Evolutionary conservation across 2,888 invertebrate species (phyloP).

Genomic region (Meteorus colon): DNA sequence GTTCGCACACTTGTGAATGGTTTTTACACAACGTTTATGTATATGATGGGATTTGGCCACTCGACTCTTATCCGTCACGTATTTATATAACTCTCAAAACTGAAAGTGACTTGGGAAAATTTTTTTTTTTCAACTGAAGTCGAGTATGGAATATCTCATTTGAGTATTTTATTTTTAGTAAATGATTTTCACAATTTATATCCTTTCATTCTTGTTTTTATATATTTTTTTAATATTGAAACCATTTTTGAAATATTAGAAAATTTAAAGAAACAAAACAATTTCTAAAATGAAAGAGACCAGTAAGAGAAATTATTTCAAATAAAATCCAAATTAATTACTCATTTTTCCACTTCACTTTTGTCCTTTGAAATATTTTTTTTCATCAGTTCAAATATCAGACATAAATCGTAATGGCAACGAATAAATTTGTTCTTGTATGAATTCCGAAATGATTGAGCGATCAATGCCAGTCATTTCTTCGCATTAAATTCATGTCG

Average conservation of each 20-base stretch:
- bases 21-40: conserved; percentile 47
- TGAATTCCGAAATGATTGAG: conserved; percentile 26
- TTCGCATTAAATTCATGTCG: background rate
- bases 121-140: conserved; percentile 11
- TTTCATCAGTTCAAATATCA: background rate
- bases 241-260: too few species aligned
- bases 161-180: background rate
- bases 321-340: background rate
- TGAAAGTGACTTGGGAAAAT: conserved; percentile 26
- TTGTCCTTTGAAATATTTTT: background rate
- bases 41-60: conserved; percentile 19
- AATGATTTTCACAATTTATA: too few species aligned
- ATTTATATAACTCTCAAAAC: background rate
- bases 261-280: too few species aligned
- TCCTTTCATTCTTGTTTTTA: too few species aligned
- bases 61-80: conserved; percentile 21
- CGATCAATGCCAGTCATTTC: conserved; percentile 27
- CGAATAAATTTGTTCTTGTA: background rate
- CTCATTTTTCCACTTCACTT: background rate
- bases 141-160: background rate
- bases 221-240: too few species aligned
- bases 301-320: too few species aligned
- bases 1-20: conserved; percentile 62
- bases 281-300: too few species aligned
- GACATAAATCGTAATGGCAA: background rate